These are phyloP conservation scores for Drosophila serrata DNA, from an alignment of 1,140 invertebrate genomes.

Conservation along the genomic window DNA sequence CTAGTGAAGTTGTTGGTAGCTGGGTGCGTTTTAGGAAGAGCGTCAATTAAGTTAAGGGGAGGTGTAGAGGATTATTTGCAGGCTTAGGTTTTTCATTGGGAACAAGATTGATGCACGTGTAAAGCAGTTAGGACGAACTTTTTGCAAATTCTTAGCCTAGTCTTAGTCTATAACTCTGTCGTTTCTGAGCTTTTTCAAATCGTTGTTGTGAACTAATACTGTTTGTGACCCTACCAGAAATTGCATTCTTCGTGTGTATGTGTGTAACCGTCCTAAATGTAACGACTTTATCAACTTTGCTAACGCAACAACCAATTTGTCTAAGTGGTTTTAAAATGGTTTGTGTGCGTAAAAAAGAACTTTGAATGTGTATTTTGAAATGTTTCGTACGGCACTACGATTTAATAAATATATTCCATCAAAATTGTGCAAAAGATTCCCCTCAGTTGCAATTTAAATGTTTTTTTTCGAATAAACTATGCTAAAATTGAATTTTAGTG, in stretches of 20 bases:
- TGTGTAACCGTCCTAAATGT: constrained; percentile 79
- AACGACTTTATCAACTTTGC: constrained; percentile 48
- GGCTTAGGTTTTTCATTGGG: constrained; percentile 70
- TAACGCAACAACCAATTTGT: constrained; percentile 12
- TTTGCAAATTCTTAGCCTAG: constrained; percentile 67
- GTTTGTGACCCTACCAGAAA: constrained; percentile 61
- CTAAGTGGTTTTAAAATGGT: constrained; percentile 51
- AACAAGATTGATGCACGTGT: constrained; percentile 59
- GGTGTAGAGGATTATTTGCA: constrained; percentile 29
- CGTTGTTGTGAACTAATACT: constrained; percentile 69
- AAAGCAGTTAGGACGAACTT: constrained; percentile 58
- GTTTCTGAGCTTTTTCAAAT: constrained; percentile 74
- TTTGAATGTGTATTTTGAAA: constrained; percentile 34
- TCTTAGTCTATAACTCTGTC: constrained; percentile 55
- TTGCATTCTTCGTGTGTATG: constrained; percentile 68
- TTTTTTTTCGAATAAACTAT: constrained; percentile 69
- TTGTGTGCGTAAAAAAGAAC: constrained; percentile 30
- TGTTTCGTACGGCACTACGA: constrained; percentile 51
- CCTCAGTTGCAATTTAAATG: constrained; percentile 62
- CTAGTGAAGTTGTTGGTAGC: constrained; percentile 54
- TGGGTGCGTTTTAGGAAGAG: constrained; percentile 50
- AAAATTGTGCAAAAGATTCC: constrained; percentile 47
- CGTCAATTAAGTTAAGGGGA: constrained; percentile 66
- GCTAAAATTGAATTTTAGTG: constrained; percentile 79
- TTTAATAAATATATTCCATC: constrained; percentile 63